Percentiles rank a stretch among this genome's conserved stretches.
Conservation (phyloP, 2,888 invertebrate genomes). For the Tricholauxania praeusta region DNA sequence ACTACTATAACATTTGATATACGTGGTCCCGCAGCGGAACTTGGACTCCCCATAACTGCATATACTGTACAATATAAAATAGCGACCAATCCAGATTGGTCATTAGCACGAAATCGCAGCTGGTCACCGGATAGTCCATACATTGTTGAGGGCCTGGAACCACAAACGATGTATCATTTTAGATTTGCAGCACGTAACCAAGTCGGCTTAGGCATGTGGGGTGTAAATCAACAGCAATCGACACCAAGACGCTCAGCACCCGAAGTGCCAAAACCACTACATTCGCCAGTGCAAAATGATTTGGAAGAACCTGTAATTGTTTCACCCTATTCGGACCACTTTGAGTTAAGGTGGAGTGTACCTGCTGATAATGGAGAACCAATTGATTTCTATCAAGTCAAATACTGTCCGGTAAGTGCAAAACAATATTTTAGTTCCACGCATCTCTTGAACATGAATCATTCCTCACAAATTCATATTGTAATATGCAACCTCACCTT, state of each 20-base stretch:
- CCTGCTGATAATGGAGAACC: constrained; percentile 92
- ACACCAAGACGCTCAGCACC: constrained; percentile 85
- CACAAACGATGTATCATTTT: constrained; percentile 83
- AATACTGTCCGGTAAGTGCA: constrained; percentile 81
- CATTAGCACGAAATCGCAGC: constrained; percentile 76
- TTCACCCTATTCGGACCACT: constrained; percentile 81
- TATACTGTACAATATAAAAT: constrained; percentile 83
- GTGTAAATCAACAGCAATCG: constrained; percentile 73
- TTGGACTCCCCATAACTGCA: constrained; percentile 81
- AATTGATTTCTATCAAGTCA: constrained; percentile 84
- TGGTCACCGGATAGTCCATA: constrained; percentile 87
- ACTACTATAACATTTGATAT: constrained; percentile 87
- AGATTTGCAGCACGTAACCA: constrained; percentile 87
- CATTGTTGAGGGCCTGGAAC: constrained; percentile 82
- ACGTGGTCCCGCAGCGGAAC: constrained; percentile 78
- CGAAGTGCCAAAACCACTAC: constrained; percentile 76
- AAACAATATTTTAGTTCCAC: background rate
- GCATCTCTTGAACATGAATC: too few species aligned
- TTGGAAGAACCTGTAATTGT: constrained; percentile 69
- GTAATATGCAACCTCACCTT: too few species aligned
- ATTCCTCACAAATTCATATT: too few species aligned
- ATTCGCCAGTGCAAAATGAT: constrained; percentile 68
- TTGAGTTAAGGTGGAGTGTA: constrained; percentile 85
- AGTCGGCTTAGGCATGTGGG: constrained; percentile 85
- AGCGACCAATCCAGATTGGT: constrained; percentile 76